These are phyloP conservation scores for Diabrotica undecimpunctata DNA, from an alignment of 1,140 invertebrate genomes.

Conservation along the genomic window DNA sequence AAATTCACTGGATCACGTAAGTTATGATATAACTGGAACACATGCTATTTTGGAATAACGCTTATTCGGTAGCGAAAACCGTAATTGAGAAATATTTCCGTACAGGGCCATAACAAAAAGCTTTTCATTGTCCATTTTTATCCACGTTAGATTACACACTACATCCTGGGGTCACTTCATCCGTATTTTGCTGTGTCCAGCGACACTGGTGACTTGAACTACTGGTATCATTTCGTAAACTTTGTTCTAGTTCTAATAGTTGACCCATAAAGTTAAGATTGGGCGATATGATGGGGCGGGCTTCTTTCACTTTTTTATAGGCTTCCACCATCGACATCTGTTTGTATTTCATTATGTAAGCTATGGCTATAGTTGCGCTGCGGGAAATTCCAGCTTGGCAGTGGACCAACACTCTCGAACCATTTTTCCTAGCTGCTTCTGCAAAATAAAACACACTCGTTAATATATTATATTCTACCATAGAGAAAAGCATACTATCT, in stretches of 20 bases:
- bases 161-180: slow-evolving; percentile 55
- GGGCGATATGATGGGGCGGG: slow-evolving; percentile 87
- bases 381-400: slow-evolving; percentile 94
- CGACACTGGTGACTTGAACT: slow-evolving; percentile 51
- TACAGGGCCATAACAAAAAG: no score
- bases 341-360: slow-evolving; percentile 90
- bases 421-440: slow-evolving; percentile 79
- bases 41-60: no score
- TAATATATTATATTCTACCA: background rate
- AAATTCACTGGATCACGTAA: no score
- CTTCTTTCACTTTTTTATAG: slow-evolving; percentile 82
- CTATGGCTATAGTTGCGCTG: slow-evolving; percentile 91
- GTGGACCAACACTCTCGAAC: slow-evolving; percentile 82
- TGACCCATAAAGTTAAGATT: slow-evolving; percentile 98
- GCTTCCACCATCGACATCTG: slow-evolving; percentile 84
- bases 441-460: slow-evolving; percentile 53
- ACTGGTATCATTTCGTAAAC: slow-evolving; percentile 54
- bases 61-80: no score
- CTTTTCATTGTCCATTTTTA: no score
- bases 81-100: no score
- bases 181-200: slow-evolving; percentile 53
- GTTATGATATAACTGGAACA: no score
- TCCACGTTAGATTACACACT: slow-evolving; percentile 46
- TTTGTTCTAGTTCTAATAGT: slow-evolving; percentile 81
- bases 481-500: background rate